Evolutionary conservation across 2,113 vertebrate genomes (phyloP), one percentile per base, ranked within the genome.

Genomic region (Chamaea fasciata): DNA sequence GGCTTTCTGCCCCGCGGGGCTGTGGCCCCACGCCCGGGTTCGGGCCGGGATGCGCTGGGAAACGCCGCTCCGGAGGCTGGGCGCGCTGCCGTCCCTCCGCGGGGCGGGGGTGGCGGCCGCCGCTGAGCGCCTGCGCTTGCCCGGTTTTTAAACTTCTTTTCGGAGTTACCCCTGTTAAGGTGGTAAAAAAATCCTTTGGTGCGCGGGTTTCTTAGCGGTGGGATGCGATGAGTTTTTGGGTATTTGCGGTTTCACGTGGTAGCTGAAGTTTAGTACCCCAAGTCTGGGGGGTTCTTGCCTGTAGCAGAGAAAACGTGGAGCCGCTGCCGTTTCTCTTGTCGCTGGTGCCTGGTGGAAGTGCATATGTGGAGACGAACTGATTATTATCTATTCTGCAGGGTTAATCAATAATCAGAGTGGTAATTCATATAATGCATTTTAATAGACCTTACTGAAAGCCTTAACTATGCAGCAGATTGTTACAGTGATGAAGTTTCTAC

Each of bases 161-260:
- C 11, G 23, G 63, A 15, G 26, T 60, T 46, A 4, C 5, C 24
- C 11, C 2, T 30, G 0, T 7, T 2, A 8, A 8, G 2, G 10
- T 6, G 24, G 15, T 16, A 4, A 10, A 35, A 7, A 28, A 26
- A 2, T 13, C 15, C 8, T 15, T 18, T 2, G 59, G 4, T 26
- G 8, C 3, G 3, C 13, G 1, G 23, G 24, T 39, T 9, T 12
- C 26, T 13, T 23, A 8, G 13, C 4, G 4, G 18, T 26, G 56
- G 31, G 30, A 59, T 8, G 8, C 5, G 21, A 3, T 10, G 10
- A 5, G 28, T 3, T 63, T 52, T 41, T 7, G 30, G 10, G 10
- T n/a, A 1, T 1, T 2, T n/a, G 57, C 3, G 0, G 26, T 28
- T 74, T 30, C 46, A 1, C 1, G 35, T 2, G 26, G 44, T 39